phyloP scores from a whole-genome alignment of 64 coral and sea anemone genomes.

The Astreopora myriophthalma region DNA sequence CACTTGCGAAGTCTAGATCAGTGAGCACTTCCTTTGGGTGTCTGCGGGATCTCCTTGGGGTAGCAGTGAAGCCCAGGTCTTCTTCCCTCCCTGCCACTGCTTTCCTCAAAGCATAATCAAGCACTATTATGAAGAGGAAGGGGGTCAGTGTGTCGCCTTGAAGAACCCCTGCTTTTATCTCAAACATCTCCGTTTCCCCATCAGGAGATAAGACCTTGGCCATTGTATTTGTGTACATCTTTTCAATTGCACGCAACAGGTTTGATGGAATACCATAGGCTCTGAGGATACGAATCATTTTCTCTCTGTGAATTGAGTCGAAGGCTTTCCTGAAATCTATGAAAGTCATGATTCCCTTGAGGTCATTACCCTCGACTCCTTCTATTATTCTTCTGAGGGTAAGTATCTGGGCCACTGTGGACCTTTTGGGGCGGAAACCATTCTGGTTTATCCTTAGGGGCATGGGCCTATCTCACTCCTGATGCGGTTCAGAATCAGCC shows the following conservation, averaged over 20 bases:
- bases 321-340: conserved; percentile 41
- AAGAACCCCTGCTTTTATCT: neutral
- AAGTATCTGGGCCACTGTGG: neutral
- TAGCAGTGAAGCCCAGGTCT: neutral
- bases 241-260: neutral
- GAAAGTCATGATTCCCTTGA: conserved; percentile 16
- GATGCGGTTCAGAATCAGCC: neutral
- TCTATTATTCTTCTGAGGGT: conserved; percentile 33
- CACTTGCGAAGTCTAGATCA: neutral
- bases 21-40: neutral
- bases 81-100: neutral
- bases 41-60: neutral
- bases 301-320: neutral
- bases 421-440: neutral
- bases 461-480: neutral
- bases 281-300: neutral
- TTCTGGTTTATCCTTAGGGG: conserved; percentile 3
- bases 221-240: neutral
- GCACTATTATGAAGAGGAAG: neutral
- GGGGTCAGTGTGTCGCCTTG: neutral
- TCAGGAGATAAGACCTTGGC: neutral
- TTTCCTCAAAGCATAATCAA: neutral
- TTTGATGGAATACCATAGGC: neutral
- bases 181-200: neutral
- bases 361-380: neutral